A percentile compares a stretch with the other conserved stretches of the same genome.
These are phyloP conservation scores for Dufourea novaeangliae DNA, from an alignment of 1,140 invertebrate genomes.

Conservation along the genomic window DNA sequence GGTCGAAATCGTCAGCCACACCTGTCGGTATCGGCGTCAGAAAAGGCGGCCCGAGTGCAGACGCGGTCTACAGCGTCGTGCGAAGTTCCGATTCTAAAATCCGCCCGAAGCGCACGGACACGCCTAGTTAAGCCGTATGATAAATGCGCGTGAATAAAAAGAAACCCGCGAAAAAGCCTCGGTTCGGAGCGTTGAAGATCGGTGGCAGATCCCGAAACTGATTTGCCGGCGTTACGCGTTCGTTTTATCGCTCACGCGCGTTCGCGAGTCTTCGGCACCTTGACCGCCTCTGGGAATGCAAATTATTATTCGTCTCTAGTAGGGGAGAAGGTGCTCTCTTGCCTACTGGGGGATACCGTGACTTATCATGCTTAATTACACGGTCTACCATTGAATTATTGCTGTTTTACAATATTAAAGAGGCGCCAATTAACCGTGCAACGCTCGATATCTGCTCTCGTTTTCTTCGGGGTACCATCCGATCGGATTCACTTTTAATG, in stretches of 20 bases:
- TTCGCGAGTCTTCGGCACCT: conserved; percentile 49
- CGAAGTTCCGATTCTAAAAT: conserved; percentile 44
- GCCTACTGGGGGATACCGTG: conserved; percentile 57
- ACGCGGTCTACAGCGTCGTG: not conserved
- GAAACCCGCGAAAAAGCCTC: conserved; percentile 32
- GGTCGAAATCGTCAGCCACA: conserved; percentile 39
- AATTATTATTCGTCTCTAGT: conserved; percentile 60
- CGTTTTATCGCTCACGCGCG: conserved; percentile 2
- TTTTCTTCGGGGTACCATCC: conserved; percentile 5
- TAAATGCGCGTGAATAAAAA: conserved; percentile 69
- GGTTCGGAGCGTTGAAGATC: conserved; percentile 60
- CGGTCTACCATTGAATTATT: conserved; percentile 61
- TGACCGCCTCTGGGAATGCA: conserved; percentile 59
- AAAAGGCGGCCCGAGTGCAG: not conserved
- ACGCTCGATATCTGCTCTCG: conserved; percentile 21
- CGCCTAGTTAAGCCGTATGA: conserved; percentile 72
- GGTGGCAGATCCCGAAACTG: conserved; percentile 71
- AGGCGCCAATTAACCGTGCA: conserved; percentile 51
- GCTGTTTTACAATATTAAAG: conserved; percentile 61
- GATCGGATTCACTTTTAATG: conserved; percentile 12
- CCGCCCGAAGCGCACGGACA: conserved; percentile 65
- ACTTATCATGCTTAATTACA: conserved; percentile 69
- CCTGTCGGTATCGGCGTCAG: conserved; percentile 52
- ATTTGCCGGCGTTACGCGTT: conserved; percentile 52
- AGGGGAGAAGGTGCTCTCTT: conserved; percentile 41